A percentile compares a stretch with the other conserved stretches of the same genome.
phyloP scores from a whole-genome alignment of 2,797 vertebrate genomes.

The Coregonus sp. region DNA sequence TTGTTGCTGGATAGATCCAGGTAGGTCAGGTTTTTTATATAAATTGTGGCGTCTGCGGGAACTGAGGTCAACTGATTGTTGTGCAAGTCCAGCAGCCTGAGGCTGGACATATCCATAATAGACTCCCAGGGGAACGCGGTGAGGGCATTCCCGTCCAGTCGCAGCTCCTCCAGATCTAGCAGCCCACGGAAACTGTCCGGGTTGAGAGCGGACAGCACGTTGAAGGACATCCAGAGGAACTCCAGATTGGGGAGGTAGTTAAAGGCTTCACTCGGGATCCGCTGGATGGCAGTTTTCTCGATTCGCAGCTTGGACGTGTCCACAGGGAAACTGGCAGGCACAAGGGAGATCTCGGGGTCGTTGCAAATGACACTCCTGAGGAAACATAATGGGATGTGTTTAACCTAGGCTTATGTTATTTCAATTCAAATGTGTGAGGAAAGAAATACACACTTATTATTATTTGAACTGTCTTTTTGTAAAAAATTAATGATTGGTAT shows the following conservation, averaged over 20 bases:
- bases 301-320: constrained; percentile 91
- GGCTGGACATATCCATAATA: constrained; percentile 84
- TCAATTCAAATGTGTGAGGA: constrained; percentile 13
- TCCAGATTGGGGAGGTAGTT: constrained; percentile 84
- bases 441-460: background rate
- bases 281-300: constrained; percentile 90
- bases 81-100: constrained; percentile 92
- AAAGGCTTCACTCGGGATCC: constrained; percentile 88
- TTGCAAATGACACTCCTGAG: constrained; percentile 92
- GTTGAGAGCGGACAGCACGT: constrained; percentile 82
- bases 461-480: background rate
- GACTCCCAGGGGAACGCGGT: constrained; percentile 90
- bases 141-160: constrained; percentile 89
- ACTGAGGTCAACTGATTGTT: constrained; percentile 87
- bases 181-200: constrained; percentile 85
- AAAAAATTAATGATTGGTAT: background rate
- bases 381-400: background rate
- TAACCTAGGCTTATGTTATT: background rate
- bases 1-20: constrained; percentile 95
- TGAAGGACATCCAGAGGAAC: constrained; percentile 97
- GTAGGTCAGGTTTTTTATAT: constrained; percentile 89
- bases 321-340: constrained; percentile 86
- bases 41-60: constrained; percentile 82
- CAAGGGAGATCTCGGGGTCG: constrained; percentile 89
- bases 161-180: constrained; percentile 85